Evolutionary conservation across 2,113 vertebrate genomes (phyloP).

Genomic region (Grammomys dolichurus): DNA sequence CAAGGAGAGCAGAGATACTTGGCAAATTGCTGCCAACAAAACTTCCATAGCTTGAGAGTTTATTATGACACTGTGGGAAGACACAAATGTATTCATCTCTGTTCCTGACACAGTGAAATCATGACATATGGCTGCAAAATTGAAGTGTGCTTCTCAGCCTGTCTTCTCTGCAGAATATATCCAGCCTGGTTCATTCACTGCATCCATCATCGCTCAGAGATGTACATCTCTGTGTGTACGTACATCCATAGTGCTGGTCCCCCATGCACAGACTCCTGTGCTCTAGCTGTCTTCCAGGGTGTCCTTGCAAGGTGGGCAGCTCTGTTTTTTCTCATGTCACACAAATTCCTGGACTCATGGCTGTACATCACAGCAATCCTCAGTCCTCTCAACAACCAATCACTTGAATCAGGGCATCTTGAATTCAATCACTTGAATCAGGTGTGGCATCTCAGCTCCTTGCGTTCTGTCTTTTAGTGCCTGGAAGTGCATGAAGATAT

Average conservation of each 20-base stretch:
- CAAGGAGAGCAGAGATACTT: not conserved
- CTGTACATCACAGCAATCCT: not conserved
- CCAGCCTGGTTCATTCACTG: not conserved
- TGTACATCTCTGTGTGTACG: fast-evolving
- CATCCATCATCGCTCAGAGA: not conserved
- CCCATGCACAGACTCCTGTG: not conserved
- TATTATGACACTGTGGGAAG: not conserved
- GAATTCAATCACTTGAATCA: not conserved
- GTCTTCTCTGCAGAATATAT: not conserved
- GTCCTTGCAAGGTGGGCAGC: not conserved
- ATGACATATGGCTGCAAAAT: not conserved
- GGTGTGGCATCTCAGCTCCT: not conserved
- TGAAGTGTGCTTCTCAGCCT: not conserved
- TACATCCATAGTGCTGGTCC: not conserved
- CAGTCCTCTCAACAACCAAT: not conserved
- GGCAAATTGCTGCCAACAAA: not conserved
- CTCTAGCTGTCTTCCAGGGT: not conserved
- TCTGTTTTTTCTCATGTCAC: not conserved
- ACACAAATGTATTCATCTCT: not conserved
- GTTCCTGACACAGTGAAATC: not conserved
- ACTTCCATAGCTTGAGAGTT: not conserved
- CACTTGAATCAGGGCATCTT: fast-evolving
- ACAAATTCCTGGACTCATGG: not conserved
- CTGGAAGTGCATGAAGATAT: no score
- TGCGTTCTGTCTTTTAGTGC: not conserved